Percentiles rank a stretch among this genome's conserved stretches.
These are phyloP conservation scores for Eidolon helvum DNA, from an alignment of 2,113 vertebrate species.

Conservation along the genomic window DNA sequence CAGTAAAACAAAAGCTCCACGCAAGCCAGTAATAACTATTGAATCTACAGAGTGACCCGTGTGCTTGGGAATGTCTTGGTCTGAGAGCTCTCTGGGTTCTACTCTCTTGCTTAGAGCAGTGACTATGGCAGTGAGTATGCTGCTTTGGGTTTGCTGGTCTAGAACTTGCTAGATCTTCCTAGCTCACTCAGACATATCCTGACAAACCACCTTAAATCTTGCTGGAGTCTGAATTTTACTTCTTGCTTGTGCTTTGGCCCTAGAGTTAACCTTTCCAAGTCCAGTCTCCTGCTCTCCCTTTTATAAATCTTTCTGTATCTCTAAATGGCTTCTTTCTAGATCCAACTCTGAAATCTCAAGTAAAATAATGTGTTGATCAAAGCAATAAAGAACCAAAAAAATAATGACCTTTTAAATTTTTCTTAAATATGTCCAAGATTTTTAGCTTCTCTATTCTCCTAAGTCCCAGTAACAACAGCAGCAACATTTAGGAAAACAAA, in stretches of 20 bases:
- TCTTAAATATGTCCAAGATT: conserved; percentile 21
- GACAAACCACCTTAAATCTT: not conserved
- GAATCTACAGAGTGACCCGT: not conserved
- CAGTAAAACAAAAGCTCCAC: not conserved
- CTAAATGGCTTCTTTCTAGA: conserved; percentile 1
- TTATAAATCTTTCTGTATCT: not conserved
- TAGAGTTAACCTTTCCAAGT: not conserved
- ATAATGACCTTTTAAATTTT: not conserved
- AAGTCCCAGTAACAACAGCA: not conserved
- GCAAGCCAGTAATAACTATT: not conserved
- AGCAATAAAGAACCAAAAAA: not conserved
- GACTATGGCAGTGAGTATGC: not conserved
- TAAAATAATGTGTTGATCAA: conserved; percentile 19
- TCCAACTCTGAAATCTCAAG: not conserved
- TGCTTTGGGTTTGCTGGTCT: conserved; percentile 24
- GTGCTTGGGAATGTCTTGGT: not conserved
- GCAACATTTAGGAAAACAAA: conserved; percentile 2
- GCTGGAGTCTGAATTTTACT: not conserved
- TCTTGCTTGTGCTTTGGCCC: not conserved
- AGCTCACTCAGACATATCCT: not conserved
- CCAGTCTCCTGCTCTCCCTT: not conserved
- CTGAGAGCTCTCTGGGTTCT: not conserved
- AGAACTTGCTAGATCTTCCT: conserved; percentile 15
- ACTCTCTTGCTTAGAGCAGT: not conserved
- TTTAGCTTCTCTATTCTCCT: not conserved